Evolutionary conservation across 2,797 vertebrate genomes (phyloP).

Genomic region (Chelidonichthys spinosus): DNA sequence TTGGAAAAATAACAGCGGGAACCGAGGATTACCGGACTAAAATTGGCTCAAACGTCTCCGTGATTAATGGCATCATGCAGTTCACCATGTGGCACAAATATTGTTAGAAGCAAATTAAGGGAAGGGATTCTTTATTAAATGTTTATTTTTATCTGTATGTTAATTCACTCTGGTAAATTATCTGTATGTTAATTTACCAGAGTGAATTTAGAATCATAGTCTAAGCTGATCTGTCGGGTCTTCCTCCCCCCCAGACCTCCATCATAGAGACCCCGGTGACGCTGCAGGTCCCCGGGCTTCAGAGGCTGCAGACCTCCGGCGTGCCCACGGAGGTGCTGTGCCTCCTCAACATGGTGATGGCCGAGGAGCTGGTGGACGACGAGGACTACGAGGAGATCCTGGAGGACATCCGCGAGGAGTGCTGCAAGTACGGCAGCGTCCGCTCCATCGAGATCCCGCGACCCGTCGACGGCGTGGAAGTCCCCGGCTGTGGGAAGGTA

Average conservation of each 20-base stretch:
- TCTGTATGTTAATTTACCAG: too few relatives aligned
- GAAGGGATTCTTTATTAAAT: too few relatives aligned
- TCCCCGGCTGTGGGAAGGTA: constrained; percentile 87
- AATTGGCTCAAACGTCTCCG: too few relatives aligned
- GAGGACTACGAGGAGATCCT: constrained; percentile 88
- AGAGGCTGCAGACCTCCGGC: constrained; percentile 79
- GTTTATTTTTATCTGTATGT: too few relatives aligned
- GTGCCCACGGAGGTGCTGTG: constrained; percentile 84
- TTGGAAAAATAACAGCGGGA: too few relatives aligned
- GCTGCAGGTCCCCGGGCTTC: constrained; percentile 84
- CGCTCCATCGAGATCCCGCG: constrained; percentile 85
- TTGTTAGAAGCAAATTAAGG: too few relatives aligned
- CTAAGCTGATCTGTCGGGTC: not conserved
- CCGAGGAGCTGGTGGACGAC: constrained; percentile 85
- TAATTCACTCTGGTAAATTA: too few relatives aligned
- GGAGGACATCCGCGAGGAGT: constrained; percentile 85
- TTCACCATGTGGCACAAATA: too few relatives aligned
- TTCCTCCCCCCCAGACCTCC: constrained; percentile 62
- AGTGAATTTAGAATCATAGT: too few relatives aligned
- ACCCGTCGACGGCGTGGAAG: constrained; percentile 81
- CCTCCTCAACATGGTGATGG: constrained; percentile 87
- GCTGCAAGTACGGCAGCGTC: constrained; percentile 85
- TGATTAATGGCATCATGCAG: too few relatives aligned
- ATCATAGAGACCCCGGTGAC: constrained; percentile 81
- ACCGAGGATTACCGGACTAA: too few relatives aligned